These are phyloP conservation scores for Gallinago media DNA, from an alignment of 2,113 vertebrate genomes.

Conservation along the genomic window DNA sequence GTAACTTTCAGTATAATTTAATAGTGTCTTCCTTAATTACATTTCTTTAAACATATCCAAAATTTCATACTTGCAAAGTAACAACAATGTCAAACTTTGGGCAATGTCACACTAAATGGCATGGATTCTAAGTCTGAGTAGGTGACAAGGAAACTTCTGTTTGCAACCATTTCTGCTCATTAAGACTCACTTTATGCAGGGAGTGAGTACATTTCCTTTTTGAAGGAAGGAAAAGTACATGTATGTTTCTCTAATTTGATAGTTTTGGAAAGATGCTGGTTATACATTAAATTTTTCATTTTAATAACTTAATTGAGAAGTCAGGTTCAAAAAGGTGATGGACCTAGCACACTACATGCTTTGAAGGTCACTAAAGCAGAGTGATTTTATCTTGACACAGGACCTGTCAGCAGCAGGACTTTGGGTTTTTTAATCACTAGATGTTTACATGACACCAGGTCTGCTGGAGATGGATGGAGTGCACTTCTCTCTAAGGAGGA, in stretches of 20 bases:
- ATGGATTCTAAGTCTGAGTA: not conserved
- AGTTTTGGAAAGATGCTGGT: not conserved
- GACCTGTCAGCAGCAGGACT: no score
- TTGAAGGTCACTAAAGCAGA: not conserved
- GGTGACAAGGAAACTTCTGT: not conserved
- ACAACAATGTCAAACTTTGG: not conserved
- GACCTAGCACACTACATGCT: rapidly evolving
- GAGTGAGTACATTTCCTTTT: not conserved
- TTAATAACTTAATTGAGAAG: not conserved
- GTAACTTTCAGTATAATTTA: not conserved
- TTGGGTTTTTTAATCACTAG: no score
- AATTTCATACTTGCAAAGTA: not conserved
- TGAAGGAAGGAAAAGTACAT: not conserved
- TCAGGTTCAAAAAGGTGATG: not conserved
- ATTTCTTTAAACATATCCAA: not conserved
- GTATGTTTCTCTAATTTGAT: not conserved
- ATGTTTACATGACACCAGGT: no score
- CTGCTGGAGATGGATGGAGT: no score
- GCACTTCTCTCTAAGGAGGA: no score
- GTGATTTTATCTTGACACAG: not conserved
- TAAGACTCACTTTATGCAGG: not conserved
- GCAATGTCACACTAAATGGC: not conserved
- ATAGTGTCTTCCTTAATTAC: not conserved
- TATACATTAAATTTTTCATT: not conserved
- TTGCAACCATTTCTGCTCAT: not conserved